phyloP scores from a whole-genome alignment of 2,888 invertebrate genomes.

The Callimorpha dominula region DNA sequence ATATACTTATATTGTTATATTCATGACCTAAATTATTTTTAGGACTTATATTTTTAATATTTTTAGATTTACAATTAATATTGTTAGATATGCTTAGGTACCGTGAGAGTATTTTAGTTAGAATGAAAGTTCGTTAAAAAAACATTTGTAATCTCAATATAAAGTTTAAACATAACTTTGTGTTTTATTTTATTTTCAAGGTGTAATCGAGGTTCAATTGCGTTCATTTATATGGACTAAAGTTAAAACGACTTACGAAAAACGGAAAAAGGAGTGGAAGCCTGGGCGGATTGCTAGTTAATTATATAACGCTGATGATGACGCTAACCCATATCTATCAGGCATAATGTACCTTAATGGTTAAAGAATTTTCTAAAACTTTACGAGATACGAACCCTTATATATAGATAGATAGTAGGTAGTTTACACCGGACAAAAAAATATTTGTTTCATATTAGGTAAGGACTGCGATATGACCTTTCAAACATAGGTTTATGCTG shows the following conservation, averaged over 20 bases:
- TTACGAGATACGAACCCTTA: neutral
- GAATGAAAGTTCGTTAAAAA: neutral
- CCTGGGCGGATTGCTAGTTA: no score
- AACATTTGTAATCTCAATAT: constrained; percentile 1
- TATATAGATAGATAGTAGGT: neutral
- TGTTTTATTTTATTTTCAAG: neutral
- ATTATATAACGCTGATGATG: no score
- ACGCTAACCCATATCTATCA: no score
- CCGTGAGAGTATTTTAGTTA: neutral
- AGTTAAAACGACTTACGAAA: no score
- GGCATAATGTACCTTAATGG: no score
- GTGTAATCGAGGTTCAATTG: neutral
- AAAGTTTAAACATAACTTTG: neutral
- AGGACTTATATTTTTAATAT: neutral
- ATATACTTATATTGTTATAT: neutral
- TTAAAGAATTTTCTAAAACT: neutral
- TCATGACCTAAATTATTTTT: neutral
- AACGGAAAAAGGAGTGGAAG: no score
- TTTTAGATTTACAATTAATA: neutral
- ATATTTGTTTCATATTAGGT: neutral
- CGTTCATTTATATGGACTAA: no score
- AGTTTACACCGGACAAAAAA: neutral
- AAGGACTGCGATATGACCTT: neutral
- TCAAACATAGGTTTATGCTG: neutral
- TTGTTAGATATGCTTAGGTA: neutral